Conservation (phyloP, 2,797 vertebrate genomes). For the Cheracebus regulus region DNA sequence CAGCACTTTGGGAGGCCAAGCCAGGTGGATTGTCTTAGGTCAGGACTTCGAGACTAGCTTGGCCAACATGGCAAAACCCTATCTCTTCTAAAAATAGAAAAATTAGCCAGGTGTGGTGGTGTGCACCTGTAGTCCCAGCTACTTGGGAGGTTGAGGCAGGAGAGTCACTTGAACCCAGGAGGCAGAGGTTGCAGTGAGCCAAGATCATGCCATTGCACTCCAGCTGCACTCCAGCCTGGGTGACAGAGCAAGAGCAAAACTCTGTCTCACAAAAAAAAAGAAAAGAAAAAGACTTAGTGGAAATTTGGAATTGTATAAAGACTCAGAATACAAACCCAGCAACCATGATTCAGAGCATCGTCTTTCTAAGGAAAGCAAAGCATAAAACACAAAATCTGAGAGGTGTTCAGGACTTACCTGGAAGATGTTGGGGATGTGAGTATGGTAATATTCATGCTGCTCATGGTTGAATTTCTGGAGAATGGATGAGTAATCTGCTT, state of each 20-base stretch:
- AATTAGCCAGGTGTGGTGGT: not conserved
- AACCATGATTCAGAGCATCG: not conserved
- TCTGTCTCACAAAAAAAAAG: not conserved
- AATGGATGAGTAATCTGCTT: conserved; percentile 91
- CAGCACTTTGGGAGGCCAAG: not conserved
- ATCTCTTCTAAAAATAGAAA: not conserved
- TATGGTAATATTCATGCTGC: conserved; percentile 95
- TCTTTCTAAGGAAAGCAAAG: not conserved
- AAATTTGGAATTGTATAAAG: not conserved
- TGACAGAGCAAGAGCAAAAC: not conserved
- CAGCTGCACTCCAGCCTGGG: not conserved
- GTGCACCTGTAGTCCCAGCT: not conserved
- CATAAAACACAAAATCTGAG: not conserved
- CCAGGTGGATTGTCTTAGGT: not conserved
- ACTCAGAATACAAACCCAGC: not conserved
- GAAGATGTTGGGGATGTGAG: conserved; percentile 94
- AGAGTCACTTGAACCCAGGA: not conserved
- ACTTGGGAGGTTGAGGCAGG: not conserved
- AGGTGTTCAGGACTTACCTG: conserved; percentile 84
- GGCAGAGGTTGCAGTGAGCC: not conserved
- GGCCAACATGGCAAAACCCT: not conserved
- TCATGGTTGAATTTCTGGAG: conserved; percentile 96
- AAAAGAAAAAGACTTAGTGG: too few relatives aligned
- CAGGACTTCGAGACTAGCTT: not conserved
- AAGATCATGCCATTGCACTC: not conserved